Base-by-base conservation (phyloP, 2,113 vertebrate genomes). In the Silurus meridionalis region DNA sequence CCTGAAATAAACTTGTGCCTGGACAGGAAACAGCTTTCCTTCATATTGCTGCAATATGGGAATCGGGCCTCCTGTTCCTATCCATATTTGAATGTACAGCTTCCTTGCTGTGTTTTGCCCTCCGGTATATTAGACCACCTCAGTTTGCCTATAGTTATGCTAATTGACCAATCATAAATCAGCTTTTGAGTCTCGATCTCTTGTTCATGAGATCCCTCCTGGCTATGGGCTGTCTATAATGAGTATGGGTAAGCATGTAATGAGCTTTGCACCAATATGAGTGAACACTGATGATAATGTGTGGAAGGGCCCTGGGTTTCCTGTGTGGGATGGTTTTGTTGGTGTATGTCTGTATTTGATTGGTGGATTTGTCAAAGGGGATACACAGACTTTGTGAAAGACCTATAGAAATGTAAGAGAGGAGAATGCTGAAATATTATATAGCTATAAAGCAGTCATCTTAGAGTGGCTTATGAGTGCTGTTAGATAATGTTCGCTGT, bases 11-110 rank as follows among this genome's bases (percentile, higher is more conserved):
- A 92, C 92, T 88, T 95, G 94, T 90, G 91, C 5, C 91, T 87
- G 85, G 94, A 95, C 95, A 93, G 92, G 90, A 93, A 95, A 93
- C 95, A 95, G 95, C 94, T 95, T 96, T 94, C 91, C 90, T 90
- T 91, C 92, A 91, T 94, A 94, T 93, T 93, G 93, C 93, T 92
- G 93, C 94, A 95, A 95, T 95, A 94, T 95, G 94, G 93, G 94
- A 93, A 94, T 80, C 91, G 89, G 93, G 90, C 93, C 94, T 92
- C 92, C 90, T 94, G 94, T 94, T 94, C 93, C 84, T 87, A 89
- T 37, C 37, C 17, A 28, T 90, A 93, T 89, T 84, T 90, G 91
- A 93, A 94, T 93, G 28, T 77, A 60, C 61, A 77, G 52, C 80
- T 64, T 74, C 21, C 86, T 84, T 21, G 11, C 86, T 83, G 78